Conservation (phyloP, 1,140 invertebrate genomes). For the Lysiphlebus fabarum region DNA sequence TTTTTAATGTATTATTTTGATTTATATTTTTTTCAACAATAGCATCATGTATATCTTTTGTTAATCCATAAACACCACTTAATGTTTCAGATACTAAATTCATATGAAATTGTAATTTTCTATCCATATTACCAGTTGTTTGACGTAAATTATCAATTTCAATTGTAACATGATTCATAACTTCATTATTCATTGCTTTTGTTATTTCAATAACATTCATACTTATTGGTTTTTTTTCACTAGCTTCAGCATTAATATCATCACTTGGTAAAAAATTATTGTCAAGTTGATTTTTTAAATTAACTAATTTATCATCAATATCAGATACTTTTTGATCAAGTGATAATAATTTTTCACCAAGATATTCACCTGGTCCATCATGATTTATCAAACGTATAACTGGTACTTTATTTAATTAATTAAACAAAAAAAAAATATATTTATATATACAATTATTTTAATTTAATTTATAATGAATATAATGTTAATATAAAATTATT, state of each 20-base stretch:
- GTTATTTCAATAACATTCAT: constrained; percentile 76
- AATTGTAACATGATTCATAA: constrained; percentile 70
- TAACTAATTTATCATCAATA: constrained; percentile 74
- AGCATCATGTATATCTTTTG: constrained; percentile 76
- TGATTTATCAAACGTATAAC: constrained; percentile 44
- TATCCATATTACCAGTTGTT: constrained; percentile 73
- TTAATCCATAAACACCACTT: constrained; percentile 70
- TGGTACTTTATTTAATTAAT: constrained; percentile 31
- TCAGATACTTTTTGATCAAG: constrained; percentile 78
- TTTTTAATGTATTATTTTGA: constrained; percentile 38
- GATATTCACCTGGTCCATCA: constrained; percentile 37
- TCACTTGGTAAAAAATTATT: constrained; percentile 75
- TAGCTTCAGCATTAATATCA: constrained; percentile 79
- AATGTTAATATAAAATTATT: too few species aligned
- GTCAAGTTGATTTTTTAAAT: constrained; percentile 76
- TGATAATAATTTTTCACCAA: constrained; percentile 57
- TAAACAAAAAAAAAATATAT: constrained; percentile 11
- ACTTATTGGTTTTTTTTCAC: constrained; percentile 78
- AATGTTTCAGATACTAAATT: constrained; percentile 78
- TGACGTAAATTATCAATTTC: constrained; percentile 72
- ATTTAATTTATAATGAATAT: too few species aligned
- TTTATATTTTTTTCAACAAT: constrained; percentile 65
- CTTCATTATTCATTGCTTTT: constrained; percentile 73
- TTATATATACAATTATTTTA: too few species aligned
- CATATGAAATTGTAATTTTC: constrained; percentile 80